Conservation (phyloP, 2,113 vertebrate species). For the Planiliza haematocheilus region DNA sequence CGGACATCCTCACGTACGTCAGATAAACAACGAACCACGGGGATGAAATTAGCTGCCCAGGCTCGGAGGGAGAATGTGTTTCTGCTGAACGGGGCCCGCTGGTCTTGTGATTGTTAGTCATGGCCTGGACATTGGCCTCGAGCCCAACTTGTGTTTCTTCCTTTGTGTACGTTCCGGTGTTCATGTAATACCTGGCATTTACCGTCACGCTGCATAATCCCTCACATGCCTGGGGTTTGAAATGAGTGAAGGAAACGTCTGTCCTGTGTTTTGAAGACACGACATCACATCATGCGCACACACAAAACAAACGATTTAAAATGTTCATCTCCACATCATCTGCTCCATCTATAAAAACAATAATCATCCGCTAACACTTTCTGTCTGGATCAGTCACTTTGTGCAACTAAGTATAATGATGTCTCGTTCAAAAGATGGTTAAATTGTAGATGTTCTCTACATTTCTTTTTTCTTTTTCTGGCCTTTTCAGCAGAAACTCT, state of each 20-base stretch:
- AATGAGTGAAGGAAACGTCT: slow-evolving; percentile 11
- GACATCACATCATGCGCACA: background rate
- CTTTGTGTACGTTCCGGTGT: slow-evolving; percentile 13
- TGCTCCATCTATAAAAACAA: no score
- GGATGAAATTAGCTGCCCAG: slow-evolving; percentile 41
- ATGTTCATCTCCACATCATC: no score
- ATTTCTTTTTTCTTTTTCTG: no score
- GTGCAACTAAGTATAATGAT: no score
- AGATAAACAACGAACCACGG: slow-evolving; percentile 16
- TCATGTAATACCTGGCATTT: slow-evolving; percentile 42
- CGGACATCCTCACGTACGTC: background rate
- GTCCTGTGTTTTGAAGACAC: slow-evolving; percentile 7
- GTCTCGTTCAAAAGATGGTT: no score
- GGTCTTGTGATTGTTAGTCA: slow-evolving; percentile 62
- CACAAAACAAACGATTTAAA: background rate
- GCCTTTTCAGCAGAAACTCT: no score
- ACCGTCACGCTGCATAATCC: slow-evolving; percentile 26
- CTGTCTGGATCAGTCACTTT: no score
- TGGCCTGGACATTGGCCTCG: slow-evolving; percentile 21
- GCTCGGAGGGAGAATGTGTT: slow-evolving; percentile 15
- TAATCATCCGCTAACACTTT: no score
- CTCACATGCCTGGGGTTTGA: slow-evolving; percentile 7
- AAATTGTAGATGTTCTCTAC: no score
- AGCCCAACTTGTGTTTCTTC: slow-evolving; percentile 1
- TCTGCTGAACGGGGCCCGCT: slow-evolving; percentile 9